Conservation (phyloP, 1,140 invertebrate species). For the Bombus breviceps region DNA sequence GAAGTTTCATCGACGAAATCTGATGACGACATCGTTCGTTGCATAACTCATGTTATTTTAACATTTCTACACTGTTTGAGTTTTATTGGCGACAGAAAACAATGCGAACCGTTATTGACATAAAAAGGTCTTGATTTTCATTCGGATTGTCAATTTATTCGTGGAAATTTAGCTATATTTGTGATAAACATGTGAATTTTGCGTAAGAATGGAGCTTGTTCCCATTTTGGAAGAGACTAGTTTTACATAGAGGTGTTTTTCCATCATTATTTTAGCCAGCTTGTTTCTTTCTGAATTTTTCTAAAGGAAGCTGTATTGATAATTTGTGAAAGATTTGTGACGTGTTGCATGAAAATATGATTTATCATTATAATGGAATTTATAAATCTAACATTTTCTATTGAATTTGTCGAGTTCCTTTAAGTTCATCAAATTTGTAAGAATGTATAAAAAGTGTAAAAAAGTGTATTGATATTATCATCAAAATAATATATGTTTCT, state of each 20-base stretch:
- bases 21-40: neutral
- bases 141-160: neutral
- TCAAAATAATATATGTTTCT: neutral
- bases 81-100: neutral
- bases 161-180: neutral
- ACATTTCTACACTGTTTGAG: too few relatives aligned
- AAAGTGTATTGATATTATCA: neutral
- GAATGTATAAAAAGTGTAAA: neutral
- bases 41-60: neutral
- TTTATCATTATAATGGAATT: neutral
- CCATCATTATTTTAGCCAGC: neutral
- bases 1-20: neutral
- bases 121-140: neutral
- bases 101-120: neutral
- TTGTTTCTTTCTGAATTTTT: neutral
- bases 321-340: neutral
- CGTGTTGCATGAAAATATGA: neutral
- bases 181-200: neutral
- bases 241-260: too few relatives aligned
- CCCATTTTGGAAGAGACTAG: too few relatives aligned
- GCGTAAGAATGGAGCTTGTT: neutral
- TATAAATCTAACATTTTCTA: neutral
- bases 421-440: neutral
- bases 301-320: too few relatives aligned
- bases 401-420: neutral